Percentiles rank a stretch among this genome's conserved stretches.
Evolutionary conservation across 2,113 vertebrate genomes (phyloP).

Genomic region (Cyanoramphus novaezelandiae): DNA sequence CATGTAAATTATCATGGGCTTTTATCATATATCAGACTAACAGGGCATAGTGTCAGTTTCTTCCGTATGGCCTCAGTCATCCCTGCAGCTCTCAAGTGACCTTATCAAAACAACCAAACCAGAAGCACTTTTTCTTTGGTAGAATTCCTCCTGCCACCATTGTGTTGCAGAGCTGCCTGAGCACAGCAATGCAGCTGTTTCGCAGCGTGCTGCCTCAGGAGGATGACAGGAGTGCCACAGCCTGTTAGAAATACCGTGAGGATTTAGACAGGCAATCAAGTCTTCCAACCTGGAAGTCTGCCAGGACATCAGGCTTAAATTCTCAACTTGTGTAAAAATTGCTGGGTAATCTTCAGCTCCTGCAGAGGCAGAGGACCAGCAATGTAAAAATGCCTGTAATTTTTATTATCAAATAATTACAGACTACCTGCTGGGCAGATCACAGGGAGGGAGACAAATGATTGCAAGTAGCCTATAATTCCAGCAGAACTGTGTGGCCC

Average conservation of each 20-base stretch:
- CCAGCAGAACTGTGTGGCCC: constrained; percentile 12
- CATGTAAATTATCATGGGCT: not conserved
- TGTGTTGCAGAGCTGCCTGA: not conserved
- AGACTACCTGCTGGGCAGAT: constrained; percentile 54
- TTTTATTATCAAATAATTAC: constrained; percentile 66
- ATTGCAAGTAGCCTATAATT: constrained; percentile 38
- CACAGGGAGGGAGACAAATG: constrained; percentile 34
- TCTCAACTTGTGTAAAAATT: constrained; percentile 2
- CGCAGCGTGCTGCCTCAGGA: fast-evolving
- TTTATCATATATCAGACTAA: not conserved
- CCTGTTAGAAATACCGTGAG: not conserved
- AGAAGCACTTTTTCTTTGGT: not conserved
- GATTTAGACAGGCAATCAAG: not conserved
- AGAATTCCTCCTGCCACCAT: not conserved
- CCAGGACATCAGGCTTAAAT: constrained; percentile 51
- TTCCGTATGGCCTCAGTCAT: not conserved
- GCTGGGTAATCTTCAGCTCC: constrained; percentile 52
- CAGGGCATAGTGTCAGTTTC: not conserved
- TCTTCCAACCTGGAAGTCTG: constrained; percentile 40
- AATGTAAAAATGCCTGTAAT: constrained; percentile 47
- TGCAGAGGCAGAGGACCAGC: constrained; percentile 49
- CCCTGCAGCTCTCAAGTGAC: not conserved
- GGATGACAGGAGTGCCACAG: constrained; percentile 22
- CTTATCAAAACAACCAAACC: not conserved
- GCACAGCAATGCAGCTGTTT: not conserved